A percentile compares a stretch with the other conserved stretches of the same genome.
These are phyloP conservation scores for Limnephilus rhombicus DNA, from an alignment of 2,888 invertebrate species.

Conservation along the genomic window DNA sequence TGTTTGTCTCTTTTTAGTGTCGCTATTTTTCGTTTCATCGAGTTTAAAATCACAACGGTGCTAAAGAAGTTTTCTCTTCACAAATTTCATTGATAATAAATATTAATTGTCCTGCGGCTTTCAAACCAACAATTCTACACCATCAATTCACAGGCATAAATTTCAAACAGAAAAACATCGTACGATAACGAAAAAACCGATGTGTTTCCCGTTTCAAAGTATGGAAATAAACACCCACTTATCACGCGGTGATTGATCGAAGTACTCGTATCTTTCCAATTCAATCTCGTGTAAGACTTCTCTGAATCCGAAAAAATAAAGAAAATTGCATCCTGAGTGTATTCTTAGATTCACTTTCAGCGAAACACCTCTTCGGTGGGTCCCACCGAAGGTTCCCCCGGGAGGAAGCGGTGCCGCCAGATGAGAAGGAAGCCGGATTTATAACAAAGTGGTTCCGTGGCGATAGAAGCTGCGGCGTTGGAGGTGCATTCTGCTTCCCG, in stretches of 20 bases:
- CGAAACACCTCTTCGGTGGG: constrained; percentile 8
- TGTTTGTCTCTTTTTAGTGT: too few species aligned
- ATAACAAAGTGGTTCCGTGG: constrained; percentile 64
- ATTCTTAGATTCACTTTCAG: constrained; percentile 46
- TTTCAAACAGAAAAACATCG: neutral
- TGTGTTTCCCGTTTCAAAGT: neutral
- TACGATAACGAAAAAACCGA: neutral
- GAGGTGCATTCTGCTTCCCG: constrained; percentile 49
- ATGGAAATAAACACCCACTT: constrained; percentile 1
- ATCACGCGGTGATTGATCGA: neutral
- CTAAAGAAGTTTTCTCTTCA: too few species aligned
- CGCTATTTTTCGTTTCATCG: too few species aligned
- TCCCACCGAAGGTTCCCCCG: constrained; percentile 46
- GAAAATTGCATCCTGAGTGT: constrained; percentile 30
- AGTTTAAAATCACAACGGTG: too few species aligned
- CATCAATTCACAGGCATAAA: neutral
- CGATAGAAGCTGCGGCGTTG: constrained; percentile 56
- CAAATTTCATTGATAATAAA: too few species aligned
- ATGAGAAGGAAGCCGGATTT: constrained; percentile 54
- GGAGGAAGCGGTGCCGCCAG: constrained; percentile 51
- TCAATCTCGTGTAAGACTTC: constrained; percentile 25
- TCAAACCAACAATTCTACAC: too few species aligned
- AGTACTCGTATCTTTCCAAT: neutral
- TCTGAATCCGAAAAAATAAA: constrained; percentile 17
- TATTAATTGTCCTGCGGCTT: too few species aligned